Conservation (phyloP, 1,140 invertebrate species). For the Goniozus legneri region DNA sequence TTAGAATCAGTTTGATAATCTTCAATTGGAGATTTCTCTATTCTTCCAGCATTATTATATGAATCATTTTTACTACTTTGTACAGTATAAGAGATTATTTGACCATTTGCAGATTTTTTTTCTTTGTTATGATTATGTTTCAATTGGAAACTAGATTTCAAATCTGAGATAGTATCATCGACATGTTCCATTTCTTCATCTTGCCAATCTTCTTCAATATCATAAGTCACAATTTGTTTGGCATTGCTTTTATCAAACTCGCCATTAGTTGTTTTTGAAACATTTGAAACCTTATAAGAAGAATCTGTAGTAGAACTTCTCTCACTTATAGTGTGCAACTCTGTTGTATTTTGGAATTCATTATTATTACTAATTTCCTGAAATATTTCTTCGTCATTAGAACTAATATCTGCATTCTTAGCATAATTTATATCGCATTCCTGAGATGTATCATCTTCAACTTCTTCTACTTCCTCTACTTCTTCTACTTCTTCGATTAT, state of each 20-base stretch:
- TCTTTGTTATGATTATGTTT: neutral
- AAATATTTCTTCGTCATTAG: neutral
- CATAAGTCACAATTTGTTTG: conserved; percentile 31
- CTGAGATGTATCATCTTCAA: conserved; percentile 10
- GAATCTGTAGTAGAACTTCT: conserved; percentile 1
- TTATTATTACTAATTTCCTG: conserved; percentile 1
- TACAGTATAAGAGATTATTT: conserved; percentile 3
- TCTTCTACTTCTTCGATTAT: conserved; percentile 42
- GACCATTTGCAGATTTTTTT: conserved; percentile 17
- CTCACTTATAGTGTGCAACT: conserved; percentile 16
- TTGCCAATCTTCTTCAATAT: conserved; percentile 47
- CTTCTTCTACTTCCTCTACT: conserved; percentile 17
- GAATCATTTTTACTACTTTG: conserved; percentile 16
- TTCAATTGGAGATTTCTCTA: conserved; percentile 12
- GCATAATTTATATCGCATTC: neutral
- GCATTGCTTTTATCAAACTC: conserved; percentile 4
- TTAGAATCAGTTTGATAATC: conserved; percentile 22
- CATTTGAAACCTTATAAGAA: neutral
- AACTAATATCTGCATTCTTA: neutral
- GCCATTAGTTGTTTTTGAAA: neutral
- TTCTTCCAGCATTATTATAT: neutral
- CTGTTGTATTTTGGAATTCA: conserved; percentile 4
- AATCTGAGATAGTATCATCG: conserved; percentile 14
- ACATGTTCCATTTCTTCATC: conserved; percentile 42
- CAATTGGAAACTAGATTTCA: conserved; percentile 6